These are phyloP conservation scores for Turdus rufiventris DNA, from an alignment of 2,113 vertebrate species.

Conservation along the genomic window DNA sequence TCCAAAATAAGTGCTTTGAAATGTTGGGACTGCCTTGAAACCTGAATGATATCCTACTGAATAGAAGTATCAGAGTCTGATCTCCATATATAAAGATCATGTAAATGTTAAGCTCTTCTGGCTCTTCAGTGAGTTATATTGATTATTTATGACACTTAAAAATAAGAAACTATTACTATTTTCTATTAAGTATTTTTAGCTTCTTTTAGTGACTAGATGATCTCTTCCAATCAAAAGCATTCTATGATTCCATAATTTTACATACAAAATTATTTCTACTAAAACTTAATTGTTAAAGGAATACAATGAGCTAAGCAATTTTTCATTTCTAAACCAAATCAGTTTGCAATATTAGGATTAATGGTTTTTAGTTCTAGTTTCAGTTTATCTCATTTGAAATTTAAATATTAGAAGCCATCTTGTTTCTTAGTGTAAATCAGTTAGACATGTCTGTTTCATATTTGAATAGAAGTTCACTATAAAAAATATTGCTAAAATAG, in stretches of 20 bases:
- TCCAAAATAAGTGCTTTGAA: not conserved
- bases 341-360: not conserved
- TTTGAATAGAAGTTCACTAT: not conserved
- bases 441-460: not conserved
- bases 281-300: not conserved
- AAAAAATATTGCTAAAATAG: not conserved
- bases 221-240: not conserved
- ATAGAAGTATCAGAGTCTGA: not conserved
- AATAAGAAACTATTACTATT: not conserved
- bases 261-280: not conserved
- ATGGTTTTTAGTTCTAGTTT: not conserved
- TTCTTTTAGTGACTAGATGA: not conserved
- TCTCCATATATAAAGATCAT: not conserved
- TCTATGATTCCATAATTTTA: not conserved
- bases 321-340: not conserved
- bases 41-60: not conserved
- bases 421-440: not conserved
- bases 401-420: not conserved
- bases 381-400: not conserved
- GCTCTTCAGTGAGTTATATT: not conserved
- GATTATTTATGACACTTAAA: not conserved
- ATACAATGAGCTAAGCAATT: not conserved
- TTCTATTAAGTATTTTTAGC: not conserved
- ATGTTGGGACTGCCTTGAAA: not conserved
- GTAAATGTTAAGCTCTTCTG: not conserved